Evolutionary conservation across 2,797 vertebrate genomes (phyloP), one percentile per base, ranked within the genome.

Genomic region (Melopsittacus undulatus): DNA sequence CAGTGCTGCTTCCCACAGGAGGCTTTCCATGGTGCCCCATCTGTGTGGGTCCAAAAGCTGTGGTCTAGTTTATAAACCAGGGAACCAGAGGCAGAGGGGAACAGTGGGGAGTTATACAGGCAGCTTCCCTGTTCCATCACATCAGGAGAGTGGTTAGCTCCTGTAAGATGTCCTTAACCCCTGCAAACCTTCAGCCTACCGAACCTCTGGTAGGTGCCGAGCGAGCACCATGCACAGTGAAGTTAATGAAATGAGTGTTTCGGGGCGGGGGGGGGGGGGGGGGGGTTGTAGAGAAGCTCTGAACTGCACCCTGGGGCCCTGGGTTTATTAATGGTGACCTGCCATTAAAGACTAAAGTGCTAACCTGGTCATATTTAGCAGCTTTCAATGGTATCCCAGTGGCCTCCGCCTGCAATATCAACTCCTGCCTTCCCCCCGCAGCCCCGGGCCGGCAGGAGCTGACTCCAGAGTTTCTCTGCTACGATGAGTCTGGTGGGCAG

Each of bases 341-440:
- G 96, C 96, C 96, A 95, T 97, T 97, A 97, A 97, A 96, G 96
- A 98, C 98, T 98, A 98, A 99, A 99, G 98, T 99, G 98, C 98
- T 99, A 99, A 98, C 98, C 98, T 98, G 98, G 98, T 98, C 98
- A 98, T 98, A 98, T 99, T 99, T 98, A 98, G 98, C 98, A 98
- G 98, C 98, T 99, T 98, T 95, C 95, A 94, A 93, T 84, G 83
- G 92, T 91, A 93, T 97, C 97, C 96, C 97, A 95, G 95, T 81
- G 97, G 97, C 95, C 96, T 97, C 93, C 0, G 93, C 95, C 91
- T 90, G 96, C 96, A 95, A 95, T 97, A 96, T 97, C 95, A 68
- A 95, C 90, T 88, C 88, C 95, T 94, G 93, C 94, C 57, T 95
- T 81, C 85, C 91, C 82, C 86, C 88, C 9, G 4, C 95, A 96